A percentile compares a stretch with the other conserved stretches of the same genome.
phyloP scores from a whole-genome alignment of 2,888 invertebrate species.

The Drosophila nigritarsus region DNA sequence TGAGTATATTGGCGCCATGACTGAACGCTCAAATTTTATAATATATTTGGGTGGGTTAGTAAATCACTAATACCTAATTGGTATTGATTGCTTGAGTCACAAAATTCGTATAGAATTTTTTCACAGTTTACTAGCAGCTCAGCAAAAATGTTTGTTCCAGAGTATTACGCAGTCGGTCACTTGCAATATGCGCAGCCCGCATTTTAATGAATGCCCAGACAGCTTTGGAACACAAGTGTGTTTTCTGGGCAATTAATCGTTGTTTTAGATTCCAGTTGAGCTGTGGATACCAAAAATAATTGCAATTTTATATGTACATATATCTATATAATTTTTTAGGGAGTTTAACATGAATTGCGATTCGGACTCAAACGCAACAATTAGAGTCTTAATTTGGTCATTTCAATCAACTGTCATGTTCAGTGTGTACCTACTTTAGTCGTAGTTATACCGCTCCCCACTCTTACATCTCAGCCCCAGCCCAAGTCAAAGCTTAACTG shows the following conservation, averaged over 20 bases:
- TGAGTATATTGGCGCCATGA: not conserved
- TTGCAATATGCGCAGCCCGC: not conserved
- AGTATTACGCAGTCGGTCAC: not conserved
- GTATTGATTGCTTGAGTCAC: not conserved
- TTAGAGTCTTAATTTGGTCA: not conserved
- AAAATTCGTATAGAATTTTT: not conserved
- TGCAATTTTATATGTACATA: not conserved
- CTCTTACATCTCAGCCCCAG: not conserved
- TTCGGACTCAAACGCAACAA: not conserved
- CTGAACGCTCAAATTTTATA: not conserved
- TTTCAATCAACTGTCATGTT: not conserved
- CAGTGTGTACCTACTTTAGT: not conserved
- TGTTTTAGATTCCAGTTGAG: not conserved
- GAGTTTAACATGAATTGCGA: not conserved
- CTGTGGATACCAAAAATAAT: not conserved
- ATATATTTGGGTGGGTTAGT: not conserved
- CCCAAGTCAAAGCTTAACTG: slow-evolving; percentile 47
- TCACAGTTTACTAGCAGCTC: too few species aligned
- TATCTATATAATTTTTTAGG: not conserved
- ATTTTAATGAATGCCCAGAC: not conserved
- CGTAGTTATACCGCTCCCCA: too few species aligned
- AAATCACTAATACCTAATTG: not conserved
- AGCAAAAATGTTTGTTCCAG: not conserved
- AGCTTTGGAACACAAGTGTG: not conserved
- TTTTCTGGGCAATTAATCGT: not conserved